These are phyloP conservation scores for Tetanocera ferruginea DNA, from an alignment of 2,888 invertebrate species.

Conservation along the genomic window DNA sequence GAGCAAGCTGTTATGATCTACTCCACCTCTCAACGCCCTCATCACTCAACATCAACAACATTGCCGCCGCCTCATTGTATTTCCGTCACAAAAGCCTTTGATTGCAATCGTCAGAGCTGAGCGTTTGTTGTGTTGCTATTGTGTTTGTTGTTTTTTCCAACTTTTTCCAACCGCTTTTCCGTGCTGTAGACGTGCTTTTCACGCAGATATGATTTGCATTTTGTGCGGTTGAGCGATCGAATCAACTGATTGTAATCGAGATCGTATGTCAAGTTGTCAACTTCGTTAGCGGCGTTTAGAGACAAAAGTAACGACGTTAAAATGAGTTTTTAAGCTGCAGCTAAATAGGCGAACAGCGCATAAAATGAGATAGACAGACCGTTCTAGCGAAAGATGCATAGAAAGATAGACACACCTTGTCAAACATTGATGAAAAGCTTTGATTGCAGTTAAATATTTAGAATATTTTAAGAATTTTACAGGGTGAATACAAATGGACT, in stretches of 20 bases:
- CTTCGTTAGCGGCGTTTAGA: constrained; percentile 61
- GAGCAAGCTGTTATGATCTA: not conserved
- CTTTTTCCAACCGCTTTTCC: not conserved
- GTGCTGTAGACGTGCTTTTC: not conserved
- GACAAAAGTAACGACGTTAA: constrained; percentile 47
- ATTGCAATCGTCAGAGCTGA: not conserved
- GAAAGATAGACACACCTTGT: not conserved
- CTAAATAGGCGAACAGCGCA: not conserved
- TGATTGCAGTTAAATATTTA: no score
- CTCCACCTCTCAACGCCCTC: not conserved
- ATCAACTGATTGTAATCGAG: constrained; percentile 30
- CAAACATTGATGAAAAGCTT: no score
- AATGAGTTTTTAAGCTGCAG: not conserved
- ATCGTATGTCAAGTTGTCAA: constrained; percentile 66
- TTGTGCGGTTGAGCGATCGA: constrained; percentile 9
- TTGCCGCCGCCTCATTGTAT: not conserved
- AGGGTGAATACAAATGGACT: no score
- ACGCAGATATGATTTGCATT: not conserved
- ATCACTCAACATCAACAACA: not conserved
- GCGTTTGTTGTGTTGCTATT: not conserved
- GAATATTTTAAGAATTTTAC: no score
- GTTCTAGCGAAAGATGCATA: no score
- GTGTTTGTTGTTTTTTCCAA: not conserved
- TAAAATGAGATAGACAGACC: not conserved
- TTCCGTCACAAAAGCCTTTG: not conserved